phyloP scores from a whole-genome alignment of 2,797 vertebrate species.

The Babyrousa celebensis region DNA sequence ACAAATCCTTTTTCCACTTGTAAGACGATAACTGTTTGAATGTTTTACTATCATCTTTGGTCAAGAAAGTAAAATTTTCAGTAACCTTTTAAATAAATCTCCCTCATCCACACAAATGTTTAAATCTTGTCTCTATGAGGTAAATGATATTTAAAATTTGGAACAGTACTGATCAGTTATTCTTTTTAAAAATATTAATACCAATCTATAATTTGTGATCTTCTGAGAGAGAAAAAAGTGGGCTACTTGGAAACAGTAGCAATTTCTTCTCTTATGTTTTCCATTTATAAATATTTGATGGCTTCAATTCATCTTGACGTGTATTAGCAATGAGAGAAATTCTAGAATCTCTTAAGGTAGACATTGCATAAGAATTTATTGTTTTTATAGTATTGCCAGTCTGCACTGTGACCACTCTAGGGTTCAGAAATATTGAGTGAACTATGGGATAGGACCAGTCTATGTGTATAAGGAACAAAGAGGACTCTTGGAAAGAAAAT shows the following conservation, averaged over 20 bases:
- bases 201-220: slow-evolving; percentile 35
- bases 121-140: not conserved
- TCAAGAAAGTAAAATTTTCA: slow-evolving; percentile 48
- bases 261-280: slow-evolving; percentile 1
- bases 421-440: not conserved
- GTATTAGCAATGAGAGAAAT: slow-evolving; percentile 31
- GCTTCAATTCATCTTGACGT: not conserved
- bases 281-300: slow-evolving; percentile 35
- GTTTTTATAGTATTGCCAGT: not conserved
- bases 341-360: slow-evolving; percentile 8
- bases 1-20: slow-evolving; percentile 40
- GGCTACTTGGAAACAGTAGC: slow-evolving; percentile 26
- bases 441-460: not conserved
- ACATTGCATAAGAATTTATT: not conserved
- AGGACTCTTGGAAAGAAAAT: not conserved
- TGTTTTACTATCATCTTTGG: slow-evolving; percentile 1
- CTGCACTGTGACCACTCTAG: not conserved
- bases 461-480: not conserved
- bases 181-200: slow-evolving; percentile 58
- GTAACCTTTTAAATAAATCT: slow-evolving; percentile 24
- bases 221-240: not conserved
- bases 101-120: not conserved
- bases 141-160: slow-evolving; percentile 50
- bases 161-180: not conserved
- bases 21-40: slow-evolving; percentile 37